Percentiles rank a stretch among this genome's conserved stretches.
phyloP scores from a whole-genome alignment of 2,113 vertebrate species.

The Seriola rivoliana region DNA sequence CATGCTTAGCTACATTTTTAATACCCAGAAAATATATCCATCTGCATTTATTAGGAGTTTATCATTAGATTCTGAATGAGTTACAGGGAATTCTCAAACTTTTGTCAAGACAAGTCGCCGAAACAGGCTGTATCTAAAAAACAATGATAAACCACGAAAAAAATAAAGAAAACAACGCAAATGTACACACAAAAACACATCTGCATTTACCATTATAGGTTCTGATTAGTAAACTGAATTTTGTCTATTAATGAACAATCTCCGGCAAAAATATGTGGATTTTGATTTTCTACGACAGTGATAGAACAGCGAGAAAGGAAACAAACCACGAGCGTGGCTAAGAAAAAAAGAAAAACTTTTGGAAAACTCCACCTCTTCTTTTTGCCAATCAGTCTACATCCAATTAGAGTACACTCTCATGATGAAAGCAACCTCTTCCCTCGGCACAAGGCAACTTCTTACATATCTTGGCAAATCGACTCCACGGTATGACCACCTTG shows the following conservation, averaged over 20 bases:
- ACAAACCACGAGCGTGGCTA: not conserved
- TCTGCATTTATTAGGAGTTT: not conserved
- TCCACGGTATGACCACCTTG: not conserved
- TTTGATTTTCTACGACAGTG: not conserved
- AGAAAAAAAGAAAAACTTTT: no score
- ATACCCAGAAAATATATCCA: not conserved
- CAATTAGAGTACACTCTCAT: not conserved
- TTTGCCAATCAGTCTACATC: not conserved
- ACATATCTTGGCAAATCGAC: not conserved
- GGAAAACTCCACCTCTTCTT: not conserved
- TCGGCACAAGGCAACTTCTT: not conserved
- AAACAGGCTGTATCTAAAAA: no score
- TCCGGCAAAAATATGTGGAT: not conserved
- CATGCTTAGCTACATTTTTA: constrained; percentile 46
- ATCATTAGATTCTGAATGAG: not conserved
- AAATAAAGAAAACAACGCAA: no score
- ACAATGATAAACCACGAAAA: not conserved
- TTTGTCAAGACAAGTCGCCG: no score
- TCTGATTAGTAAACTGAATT: not conserved
- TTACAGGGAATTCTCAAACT: not conserved
- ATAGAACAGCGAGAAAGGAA: not conserved
- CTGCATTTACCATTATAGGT: not conserved
- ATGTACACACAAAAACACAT: no score
- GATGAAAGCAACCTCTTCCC: not conserved
- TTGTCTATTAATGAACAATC: not conserved